phyloP scores from a whole-genome alignment of 1,140 invertebrate genomes.

The Hestina assimilis region DNA sequence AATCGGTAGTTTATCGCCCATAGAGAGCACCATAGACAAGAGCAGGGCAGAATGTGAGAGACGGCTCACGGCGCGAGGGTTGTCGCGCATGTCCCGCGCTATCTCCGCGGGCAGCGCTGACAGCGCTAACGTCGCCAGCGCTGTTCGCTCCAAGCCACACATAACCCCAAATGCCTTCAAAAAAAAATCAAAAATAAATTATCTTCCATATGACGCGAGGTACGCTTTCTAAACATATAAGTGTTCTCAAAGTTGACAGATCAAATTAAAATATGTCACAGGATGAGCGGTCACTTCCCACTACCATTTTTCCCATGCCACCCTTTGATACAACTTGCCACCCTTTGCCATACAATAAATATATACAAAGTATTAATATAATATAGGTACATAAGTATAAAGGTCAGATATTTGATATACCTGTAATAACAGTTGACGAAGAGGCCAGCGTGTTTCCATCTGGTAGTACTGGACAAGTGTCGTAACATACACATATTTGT shows the following conservation, averaged over 20 bases:
- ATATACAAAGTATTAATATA: neutral
- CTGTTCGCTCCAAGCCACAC: slow-evolving; percentile 88
- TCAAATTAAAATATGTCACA: too few relatives aligned
- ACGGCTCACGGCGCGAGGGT: slow-evolving; percentile 84
- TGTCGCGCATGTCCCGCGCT: slow-evolving; percentile 87
- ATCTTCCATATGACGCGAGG: neutral
- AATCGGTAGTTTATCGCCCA: slow-evolving; percentile 91
- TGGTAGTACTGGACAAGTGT: slow-evolving; percentile 93
- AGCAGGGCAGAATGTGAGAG: slow-evolving; percentile 87
- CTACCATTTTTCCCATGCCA: too few relatives aligned
- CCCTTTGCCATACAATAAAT: too few relatives aligned
- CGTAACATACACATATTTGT: slow-evolving; percentile 86
- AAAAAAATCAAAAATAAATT: slow-evolving; percentile 8
- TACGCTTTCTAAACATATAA: too few relatives aligned
- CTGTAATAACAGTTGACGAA: slow-evolving; percentile 86
- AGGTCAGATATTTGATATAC: slow-evolving; percentile 34
- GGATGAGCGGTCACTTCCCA: too few relatives aligned
- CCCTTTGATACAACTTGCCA: too few relatives aligned
- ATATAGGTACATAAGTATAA: neutral
- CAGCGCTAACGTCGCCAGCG: slow-evolving; percentile 88
- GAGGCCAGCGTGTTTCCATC: slow-evolving; percentile 92
- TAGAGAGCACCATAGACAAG: slow-evolving; percentile 91
- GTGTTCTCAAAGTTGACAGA: too few relatives aligned
- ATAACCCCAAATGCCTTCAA: slow-evolving; percentile 89
- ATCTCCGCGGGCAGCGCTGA: slow-evolving; percentile 93